Evolutionary conservation across 2,888 invertebrate species (phyloP).

Genomic region (Melipona beecheii): DNA sequence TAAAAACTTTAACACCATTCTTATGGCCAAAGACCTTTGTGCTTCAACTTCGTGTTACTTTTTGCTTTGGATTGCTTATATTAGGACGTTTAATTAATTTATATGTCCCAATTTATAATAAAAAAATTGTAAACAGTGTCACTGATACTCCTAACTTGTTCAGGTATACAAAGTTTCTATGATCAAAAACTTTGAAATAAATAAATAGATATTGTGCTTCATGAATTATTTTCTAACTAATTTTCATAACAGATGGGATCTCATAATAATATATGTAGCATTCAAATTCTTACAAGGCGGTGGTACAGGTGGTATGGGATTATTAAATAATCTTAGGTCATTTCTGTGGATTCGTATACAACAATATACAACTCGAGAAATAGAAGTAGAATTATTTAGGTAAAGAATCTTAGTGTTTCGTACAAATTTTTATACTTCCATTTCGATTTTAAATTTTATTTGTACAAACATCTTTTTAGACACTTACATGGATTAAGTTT

Average conservation of each 20-base stretch:
- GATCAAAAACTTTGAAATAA: neutral
- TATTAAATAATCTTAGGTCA: slow-evolving; percentile 95
- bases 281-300: slow-evolving; percentile 98
- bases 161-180: slow-evolving; percentile 68
- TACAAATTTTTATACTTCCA: neutral
- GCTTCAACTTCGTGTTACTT: slow-evolving; percentile 92
- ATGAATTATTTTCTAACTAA: slow-evolving; percentile 4
- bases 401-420: slow-evolving; percentile 36
- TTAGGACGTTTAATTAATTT: slow-evolving; percentile 95
- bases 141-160: slow-evolving; percentile 70
- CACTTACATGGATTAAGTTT: slow-evolving; percentile 96
- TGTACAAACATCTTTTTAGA: slow-evolving; percentile 86
- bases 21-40: slow-evolving; percentile 95
- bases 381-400: slow-evolving; percentile 88
- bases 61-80: slow-evolving; percentile 91
- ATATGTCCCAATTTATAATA: slow-evolving; percentile 96
- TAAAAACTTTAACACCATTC: slow-evolving; percentile 93
- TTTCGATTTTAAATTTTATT: neutral
- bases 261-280: slow-evolving; percentile 92
- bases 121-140: slow-evolving; percentile 88
- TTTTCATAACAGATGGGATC: slow-evolving; percentile 91
- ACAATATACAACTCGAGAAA: slow-evolving; percentile 97
- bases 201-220: neutral
- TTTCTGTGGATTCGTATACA: slow-evolving; percentile 98
- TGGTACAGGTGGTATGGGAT: slow-evolving; percentile 95